Evolutionary conservation across 2,113 vertebrate species (phyloP).

Genomic region (Ceyx melanurus): DNA sequence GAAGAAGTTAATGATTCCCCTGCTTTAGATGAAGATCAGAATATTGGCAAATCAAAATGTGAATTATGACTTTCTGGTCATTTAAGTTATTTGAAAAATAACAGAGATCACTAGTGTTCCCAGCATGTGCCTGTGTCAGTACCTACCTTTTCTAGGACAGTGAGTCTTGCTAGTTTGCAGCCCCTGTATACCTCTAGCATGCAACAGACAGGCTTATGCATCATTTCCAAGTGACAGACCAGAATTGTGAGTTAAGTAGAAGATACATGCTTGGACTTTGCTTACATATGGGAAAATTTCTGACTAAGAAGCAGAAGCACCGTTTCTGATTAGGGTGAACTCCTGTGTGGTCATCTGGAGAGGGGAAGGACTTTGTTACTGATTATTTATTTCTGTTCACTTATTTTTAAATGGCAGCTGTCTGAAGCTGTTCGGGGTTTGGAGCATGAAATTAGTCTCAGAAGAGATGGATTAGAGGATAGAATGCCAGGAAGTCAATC

Average conservation of each 20-base stretch:
- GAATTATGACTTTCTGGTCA: not conserved
- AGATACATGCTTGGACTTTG: not conserved
- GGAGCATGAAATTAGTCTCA: conserved; percentile 52
- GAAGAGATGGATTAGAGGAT: conserved; percentile 42
- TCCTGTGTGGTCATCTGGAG: not conserved
- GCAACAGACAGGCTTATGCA: not conserved
- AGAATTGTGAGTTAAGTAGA: rapidly evolving
- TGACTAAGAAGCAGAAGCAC: not conserved
- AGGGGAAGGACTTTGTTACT: not conserved
- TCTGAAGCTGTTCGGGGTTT: conserved; percentile 35
- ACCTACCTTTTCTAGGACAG: not conserved
- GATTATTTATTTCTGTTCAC: conserved; percentile 33
- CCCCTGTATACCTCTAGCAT: too few relatives aligned
- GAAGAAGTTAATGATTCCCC: not conserved
- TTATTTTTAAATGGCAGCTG: conserved; percentile 55
- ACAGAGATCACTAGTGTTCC: not conserved
- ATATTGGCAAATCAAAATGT: not conserved
- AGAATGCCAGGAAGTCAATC: conserved; percentile 16
- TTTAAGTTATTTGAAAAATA: not conserved
- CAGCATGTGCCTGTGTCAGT: rapidly evolving
- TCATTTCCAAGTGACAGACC: not conserved
- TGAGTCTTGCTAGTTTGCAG: not conserved
- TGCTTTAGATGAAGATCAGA: not conserved
- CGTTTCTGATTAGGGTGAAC: not conserved
- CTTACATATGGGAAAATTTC: not conserved